These are phyloP conservation scores for Hylomyscus alleni DNA, from an alignment of 2,797 vertebrate genomes.

Conservation along the genomic window DNA sequence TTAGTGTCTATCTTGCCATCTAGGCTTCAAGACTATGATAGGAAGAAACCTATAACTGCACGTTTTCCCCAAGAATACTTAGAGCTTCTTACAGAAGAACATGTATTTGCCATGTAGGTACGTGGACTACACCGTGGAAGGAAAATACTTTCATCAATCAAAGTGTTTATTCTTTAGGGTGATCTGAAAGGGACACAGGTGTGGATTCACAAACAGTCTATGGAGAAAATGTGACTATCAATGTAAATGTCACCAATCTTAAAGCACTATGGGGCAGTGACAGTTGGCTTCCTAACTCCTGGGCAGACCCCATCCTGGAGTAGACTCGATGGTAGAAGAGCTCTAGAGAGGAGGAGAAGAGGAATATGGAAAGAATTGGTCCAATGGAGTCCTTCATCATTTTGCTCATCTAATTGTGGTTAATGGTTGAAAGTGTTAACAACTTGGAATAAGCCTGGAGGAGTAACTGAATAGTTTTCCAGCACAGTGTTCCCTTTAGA, in stretches of 20 bases:
- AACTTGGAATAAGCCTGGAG: background rate
- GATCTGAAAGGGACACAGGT: background rate
- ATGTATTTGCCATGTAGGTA: background rate
- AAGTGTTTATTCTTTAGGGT: background rate
- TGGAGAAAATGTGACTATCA: background rate
- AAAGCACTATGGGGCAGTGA: background rate
- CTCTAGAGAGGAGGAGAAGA: background rate
- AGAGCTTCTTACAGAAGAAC: background rate
- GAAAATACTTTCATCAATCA: background rate
- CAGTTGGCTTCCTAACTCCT: background rate
- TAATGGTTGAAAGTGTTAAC: constrained; percentile 23
- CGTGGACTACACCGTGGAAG: background rate
- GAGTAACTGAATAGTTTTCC: background rate
- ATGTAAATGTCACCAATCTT: background rate
- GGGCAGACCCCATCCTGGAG: background rate
- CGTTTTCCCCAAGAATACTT: background rate
- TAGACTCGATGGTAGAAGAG: background rate
- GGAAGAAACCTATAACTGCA: background rate
- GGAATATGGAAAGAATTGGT: background rate
- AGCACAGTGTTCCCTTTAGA: background rate
- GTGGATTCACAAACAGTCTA: background rate
- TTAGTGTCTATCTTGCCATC: background rate
- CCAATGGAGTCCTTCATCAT: background rate
- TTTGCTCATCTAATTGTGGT: background rate
- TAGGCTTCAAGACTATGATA: background rate